Percentiles rank a stretch among this genome's conserved stretches.
phyloP scores from a whole-genome alignment of 2,113 vertebrate species.

The Spilogale gracilis region DNA sequence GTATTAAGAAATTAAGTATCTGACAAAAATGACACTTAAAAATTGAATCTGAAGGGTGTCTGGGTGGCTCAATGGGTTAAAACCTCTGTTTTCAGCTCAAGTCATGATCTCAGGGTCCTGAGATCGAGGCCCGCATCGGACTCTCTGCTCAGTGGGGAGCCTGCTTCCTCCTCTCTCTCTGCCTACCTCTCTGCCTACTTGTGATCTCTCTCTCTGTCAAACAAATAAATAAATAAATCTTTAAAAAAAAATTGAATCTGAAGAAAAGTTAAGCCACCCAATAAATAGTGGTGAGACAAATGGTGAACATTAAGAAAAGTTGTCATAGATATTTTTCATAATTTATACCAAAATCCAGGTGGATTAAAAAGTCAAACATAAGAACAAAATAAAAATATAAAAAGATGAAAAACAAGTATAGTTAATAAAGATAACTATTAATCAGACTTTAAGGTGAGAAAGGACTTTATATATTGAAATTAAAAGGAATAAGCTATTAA shows the following conservation, averaged over 20 bases:
- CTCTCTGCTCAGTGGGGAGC: too few species aligned
- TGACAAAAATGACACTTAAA: too few species aligned
- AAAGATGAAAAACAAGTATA: neutral
- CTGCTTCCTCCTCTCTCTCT: too few species aligned
- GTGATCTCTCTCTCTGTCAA: too few species aligned
- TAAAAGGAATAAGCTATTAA: conserved; percentile 18
- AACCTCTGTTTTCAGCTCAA: too few species aligned
- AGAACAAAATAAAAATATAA: conserved; percentile 1
- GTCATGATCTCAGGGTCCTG: too few species aligned
- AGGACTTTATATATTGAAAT: neutral
- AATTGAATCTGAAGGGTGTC: too few species aligned
- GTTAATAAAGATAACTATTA: neutral
- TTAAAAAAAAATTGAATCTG: neutral
- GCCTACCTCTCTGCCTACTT: too few species aligned
- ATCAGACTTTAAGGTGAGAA: neutral
- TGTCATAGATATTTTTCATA: neutral
- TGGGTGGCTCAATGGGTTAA: too few species aligned
- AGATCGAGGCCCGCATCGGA: too few species aligned
- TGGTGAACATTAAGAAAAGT: neutral
- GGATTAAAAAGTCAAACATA: neutral
- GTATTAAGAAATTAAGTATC: too few species aligned
- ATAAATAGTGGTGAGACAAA: neutral
- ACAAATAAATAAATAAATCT: too few species aligned
- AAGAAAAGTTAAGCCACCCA: neutral
- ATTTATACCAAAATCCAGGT: neutral